Percentiles rank a stretch among this genome's conserved stretches.
These are phyloP conservation scores for Emydoidea blandingii DNA, from an alignment of 2,797 vertebrate genomes.

Conservation along the genomic window DNA sequence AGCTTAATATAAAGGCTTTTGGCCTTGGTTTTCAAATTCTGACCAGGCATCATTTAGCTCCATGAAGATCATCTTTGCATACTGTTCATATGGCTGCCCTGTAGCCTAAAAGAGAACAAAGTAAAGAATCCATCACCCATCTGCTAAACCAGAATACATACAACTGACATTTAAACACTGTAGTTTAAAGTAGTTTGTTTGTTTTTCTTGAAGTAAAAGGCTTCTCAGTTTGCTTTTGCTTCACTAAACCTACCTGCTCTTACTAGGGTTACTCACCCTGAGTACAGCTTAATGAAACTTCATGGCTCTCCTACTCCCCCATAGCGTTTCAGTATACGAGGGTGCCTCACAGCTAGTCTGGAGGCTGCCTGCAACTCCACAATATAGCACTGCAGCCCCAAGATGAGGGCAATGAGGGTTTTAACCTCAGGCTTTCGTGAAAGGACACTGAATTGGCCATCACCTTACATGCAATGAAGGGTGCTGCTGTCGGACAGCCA, in stretches of 20 bases:
- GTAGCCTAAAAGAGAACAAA: slow-evolving; percentile 88
- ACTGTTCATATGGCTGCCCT: slow-evolving; percentile 98
- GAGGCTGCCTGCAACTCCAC: neutral
- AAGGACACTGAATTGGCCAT: neutral
- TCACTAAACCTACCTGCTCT: neutral
- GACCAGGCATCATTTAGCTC: slow-evolving; percentile 99
- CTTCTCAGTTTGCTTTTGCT: neutral
- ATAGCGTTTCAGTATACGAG: neutral
- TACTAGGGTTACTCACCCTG: neutral
- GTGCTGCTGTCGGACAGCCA: neutral
- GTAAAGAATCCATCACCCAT: slow-evolving; percentile 22
- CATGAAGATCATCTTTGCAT: slow-evolving; percentile 99
- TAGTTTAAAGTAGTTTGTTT: neutral
- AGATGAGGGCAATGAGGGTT: neutral
- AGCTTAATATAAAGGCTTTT: slow-evolving; percentile 94
- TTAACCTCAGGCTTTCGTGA: neutral
- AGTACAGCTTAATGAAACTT: neutral
- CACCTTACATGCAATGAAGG: neutral
- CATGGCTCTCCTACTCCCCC: neutral
- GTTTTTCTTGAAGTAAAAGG: too few relatives aligned
- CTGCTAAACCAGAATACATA: neutral
- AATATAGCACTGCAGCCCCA: neutral
- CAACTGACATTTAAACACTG: neutral
- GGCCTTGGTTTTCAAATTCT: slow-evolving; percentile 99
- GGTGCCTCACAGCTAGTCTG: neutral